Evolutionary conservation across 2,888 invertebrate genomes (phyloP), one percentile per base, ranked within the genome.

Genomic region (Odontocerum albicorne): DNA sequence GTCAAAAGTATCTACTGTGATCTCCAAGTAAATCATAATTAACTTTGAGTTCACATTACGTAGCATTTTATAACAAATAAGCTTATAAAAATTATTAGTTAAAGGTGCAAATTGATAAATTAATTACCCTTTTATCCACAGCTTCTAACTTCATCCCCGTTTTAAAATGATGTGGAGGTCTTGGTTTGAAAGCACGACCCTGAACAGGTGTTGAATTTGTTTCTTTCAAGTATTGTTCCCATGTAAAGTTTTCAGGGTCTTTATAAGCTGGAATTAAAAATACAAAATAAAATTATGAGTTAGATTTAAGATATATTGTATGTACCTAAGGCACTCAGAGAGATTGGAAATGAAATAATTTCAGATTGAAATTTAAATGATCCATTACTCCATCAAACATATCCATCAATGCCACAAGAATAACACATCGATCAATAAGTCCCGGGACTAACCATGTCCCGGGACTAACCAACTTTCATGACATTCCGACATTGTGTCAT

Each of bases 131-230:
- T 64, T 84, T 86, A 67, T 96, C 95, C 1, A 95, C 92, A 10
- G 87, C 89, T 73, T 96, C 95, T 2, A 95, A 73, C 68, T 90
- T 88, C 91, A 93, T 92, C 27, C 90, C 90, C 7, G 82, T 73
- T 66, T 87, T 87, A 71, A 94, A 96, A 2, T 87, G 87, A 60
- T 86, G 84, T 4, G 89, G 85, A 13, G 86, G 80, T 19, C 92
- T 83, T 60, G 90, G 85, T 65, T 86, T 86, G 72, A 96, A 96
- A 4, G 93, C 88, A 59, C 89, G 78, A 1, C 86, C 83, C 2
- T 92, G 92, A 55, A 92, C 94, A 32, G 90, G 83, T 39, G 80
- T 71, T 0, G 90, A 80, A 60, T 86, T 85, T 0, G 88, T 90
- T 65, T 87, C 85, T 55, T 81, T 79, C 61, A 96, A 75, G 71